phyloP scores from a whole-genome alignment of 2,113 vertebrate genomes.

The Vidua macroura region DNA sequence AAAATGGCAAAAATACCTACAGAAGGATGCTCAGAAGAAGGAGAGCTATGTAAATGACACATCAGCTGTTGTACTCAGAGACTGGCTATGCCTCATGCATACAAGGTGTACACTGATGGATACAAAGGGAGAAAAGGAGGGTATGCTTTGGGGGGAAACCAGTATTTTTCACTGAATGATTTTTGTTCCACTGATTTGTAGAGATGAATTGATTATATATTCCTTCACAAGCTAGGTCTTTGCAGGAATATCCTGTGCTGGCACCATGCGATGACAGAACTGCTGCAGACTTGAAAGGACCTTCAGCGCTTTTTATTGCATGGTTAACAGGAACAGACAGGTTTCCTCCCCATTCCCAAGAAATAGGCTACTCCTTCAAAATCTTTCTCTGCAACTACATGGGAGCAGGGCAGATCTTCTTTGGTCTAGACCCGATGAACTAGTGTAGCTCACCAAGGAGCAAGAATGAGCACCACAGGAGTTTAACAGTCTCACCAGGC shows the following conservation, averaged over 20 bases:
- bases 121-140: not conserved
- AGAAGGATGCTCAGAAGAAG: not conserved
- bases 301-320: conserved; percentile 34
- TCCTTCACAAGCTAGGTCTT: conserved; percentile 35
- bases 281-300: conserved; percentile 58
- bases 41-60: not conserved
- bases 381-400: not conserved
- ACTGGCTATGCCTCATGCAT: not conserved
- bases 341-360: conserved; percentile 13
- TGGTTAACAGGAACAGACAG: conserved; percentile 56
- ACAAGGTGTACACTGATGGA: not conserved
- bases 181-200: not conserved
- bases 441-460: conserved; percentile 33
- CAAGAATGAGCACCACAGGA: conserved; percentile 5
- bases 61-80: not conserved
- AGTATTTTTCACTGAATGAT: not conserved
- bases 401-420: not conserved
- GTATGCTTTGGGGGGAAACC: not conserved
- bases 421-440: conserved; percentile 23
- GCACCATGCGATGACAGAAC: conserved; percentile 25
- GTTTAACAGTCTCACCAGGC: conserved; percentile 32
- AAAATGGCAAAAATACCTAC: not conserved
- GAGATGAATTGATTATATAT: conserved; percentile 11
- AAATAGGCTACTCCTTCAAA: conserved; percentile 37
- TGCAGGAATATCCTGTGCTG: conserved; percentile 39